phyloP scores from a whole-genome alignment of 2,888 invertebrate species.

The Trissoscelio sp. region DNA sequence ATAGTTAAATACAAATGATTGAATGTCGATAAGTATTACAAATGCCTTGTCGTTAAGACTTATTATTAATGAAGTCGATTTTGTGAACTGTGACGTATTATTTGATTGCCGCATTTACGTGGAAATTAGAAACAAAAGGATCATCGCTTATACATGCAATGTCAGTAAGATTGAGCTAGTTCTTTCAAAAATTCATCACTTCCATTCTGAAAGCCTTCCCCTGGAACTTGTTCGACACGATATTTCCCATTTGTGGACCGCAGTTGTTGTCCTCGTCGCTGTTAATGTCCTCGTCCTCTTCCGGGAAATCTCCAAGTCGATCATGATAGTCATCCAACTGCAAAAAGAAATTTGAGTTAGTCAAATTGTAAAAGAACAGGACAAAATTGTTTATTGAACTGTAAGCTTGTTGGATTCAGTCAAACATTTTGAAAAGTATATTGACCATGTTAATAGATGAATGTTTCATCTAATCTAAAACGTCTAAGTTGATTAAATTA shows the following conservation, averaged over 20 bases:
- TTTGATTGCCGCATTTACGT: not conserved
- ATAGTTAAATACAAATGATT: no score
- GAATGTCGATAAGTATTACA: slow-evolving; percentile 13
- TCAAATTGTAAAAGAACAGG: not conserved
- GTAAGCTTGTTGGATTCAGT: not conserved
- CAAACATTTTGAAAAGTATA: not conserved
- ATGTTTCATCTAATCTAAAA: slow-evolving; percentile 19
- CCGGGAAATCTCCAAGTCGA: slow-evolving; percentile 82
- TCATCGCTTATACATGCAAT: slow-evolving; percentile 4
- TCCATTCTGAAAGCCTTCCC: slow-evolving; percentile 86
- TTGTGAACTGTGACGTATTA: slow-evolving; percentile 14
- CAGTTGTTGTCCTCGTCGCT: slow-evolving; percentile 81
- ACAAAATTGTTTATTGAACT: not conserved
- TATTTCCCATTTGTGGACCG: slow-evolving; percentile 79
- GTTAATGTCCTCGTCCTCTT: slow-evolving; percentile 84
- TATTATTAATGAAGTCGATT: slow-evolving; percentile 2
- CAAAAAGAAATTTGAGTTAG: slow-evolving; percentile 68
- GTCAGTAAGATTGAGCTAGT: slow-evolving; percentile 52
- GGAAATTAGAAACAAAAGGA: slow-evolving; percentile 21
- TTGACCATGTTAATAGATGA: slow-evolving; percentile 5
- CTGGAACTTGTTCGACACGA: slow-evolving; percentile 80
- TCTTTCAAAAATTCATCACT: slow-evolving; percentile 85
- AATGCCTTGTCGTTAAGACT: slow-evolving; percentile 12
- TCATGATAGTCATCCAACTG: slow-evolving; percentile 85
- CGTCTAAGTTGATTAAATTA: not conserved